Evolutionary conservation across 53 echinoderm and acorn worm species (phyloP), one percentile per base, ranked within the genome.

Genomic region (Henricia sp.): DNA sequence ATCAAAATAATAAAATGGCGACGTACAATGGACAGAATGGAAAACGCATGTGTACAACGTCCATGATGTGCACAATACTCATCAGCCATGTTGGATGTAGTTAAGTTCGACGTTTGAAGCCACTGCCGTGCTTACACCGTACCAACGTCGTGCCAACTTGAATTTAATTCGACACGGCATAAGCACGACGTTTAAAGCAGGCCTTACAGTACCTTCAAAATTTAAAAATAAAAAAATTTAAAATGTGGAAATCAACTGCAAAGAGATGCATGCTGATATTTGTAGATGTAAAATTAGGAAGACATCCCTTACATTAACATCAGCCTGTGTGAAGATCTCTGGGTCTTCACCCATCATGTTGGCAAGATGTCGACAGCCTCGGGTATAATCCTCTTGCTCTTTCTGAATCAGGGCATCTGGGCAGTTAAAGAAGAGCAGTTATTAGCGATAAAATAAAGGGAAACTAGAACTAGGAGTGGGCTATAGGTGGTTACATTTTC

Each of bases 341-440:
- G 96, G 91, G 29, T 96, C 94, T 58, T 96, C 96, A 25, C 96
- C 96, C 96, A 96, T 96, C 96, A 96, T 96, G 77, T 96, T 96
- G 50, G 96, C 96, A 16, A 96, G 94, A 68, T 96, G 96, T 26
- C 96, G 93, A 33, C 88, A 80, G 36, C 96, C 93, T 71, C 88
- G 56, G 64, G 93, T 92, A 21, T 87, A 96, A 0, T 83, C 82
- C 36, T 68, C 82, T 43, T 89, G 87, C 82, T 96, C 93, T 46
- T 66, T 72, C 57, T 94, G 83, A 17, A 96, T 91, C 28, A 96
- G 83, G 0, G 89, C 50, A 82, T 96, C 96, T 96, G 50, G 37
- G 37, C 29, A 33, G 2, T 34, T 11, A 53, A 74, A 4, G n/a
- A 53, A 53, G n/a, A 51, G 55, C 62, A 11, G 26, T 60, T 50